Evolutionary conservation across 2,113 vertebrate species (phyloP), one percentile per base, ranked within the genome.

Genomic region (Hemicordylus capensis): DNA sequence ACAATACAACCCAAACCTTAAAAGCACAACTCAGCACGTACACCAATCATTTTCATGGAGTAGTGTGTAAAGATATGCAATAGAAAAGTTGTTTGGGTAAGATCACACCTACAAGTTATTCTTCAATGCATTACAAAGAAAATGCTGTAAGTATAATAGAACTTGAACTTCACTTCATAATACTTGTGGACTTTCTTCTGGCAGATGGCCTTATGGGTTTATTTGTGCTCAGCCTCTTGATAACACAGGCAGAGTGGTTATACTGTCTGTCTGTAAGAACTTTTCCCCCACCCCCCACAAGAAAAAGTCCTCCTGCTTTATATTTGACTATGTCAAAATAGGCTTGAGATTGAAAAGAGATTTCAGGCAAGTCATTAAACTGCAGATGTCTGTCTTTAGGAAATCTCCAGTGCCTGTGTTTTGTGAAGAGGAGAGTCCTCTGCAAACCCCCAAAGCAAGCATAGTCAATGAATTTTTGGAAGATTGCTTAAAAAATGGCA

Each of bases 341-440:
- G 37, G 44, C 4, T 70, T 54, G 20, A 2, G 6, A 64, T 51
- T 56, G 17, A 48, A 76, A 85, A 82, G 54, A 4, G 42, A 3
- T 74, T 88, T 59, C 37, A 59, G 11, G 20, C 24, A 39, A 51
- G 24, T 12, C 28, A 28, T 56, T 84, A 74, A 84, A 6, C 42
- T 77, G 2, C 37, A n/a, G 61, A n/a, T 80, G 81, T 59, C n/a
- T 73, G 8, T 80, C 56, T 76, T 67, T 84, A 97, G 96, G 81
- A 94, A 95, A 77, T 87, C 95, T 81, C 94, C 93, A 24, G 94
- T 93, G 44, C 94, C 95, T 61, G 92, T 90, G 59, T 79, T 81
- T 42, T 92, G 85, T 67, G 91, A 91, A 42, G 15, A 84, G 77
- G 94, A 94, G 48, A 64, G 70, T 34, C 48, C 77, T 87, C 85